phyloP scores from a whole-genome alignment of 2,113 vertebrate species.

The Chaenocephalus aceratus region DNA sequence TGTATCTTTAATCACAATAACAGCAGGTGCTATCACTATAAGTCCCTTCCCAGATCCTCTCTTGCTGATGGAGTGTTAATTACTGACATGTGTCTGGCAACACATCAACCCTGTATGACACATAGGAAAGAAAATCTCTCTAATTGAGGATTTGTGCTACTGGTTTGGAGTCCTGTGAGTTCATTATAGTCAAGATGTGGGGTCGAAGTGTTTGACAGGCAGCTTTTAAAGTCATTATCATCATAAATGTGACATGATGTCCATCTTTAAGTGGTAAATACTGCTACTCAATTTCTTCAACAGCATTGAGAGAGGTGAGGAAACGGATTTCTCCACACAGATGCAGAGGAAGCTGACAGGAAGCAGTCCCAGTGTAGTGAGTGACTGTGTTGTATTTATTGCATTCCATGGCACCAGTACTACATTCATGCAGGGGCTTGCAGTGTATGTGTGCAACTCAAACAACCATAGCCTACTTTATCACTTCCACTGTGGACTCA shows the following conservation, averaged over 20 bases:
- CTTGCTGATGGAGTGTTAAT: constrained; percentile 29
- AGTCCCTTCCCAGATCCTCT: constrained; percentile 22
- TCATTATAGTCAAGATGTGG: no score
- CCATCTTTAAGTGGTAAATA: background rate
- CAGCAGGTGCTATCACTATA: constrained; percentile 49
- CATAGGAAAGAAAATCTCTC: background rate
- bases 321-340: constrained; percentile 18
- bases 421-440: constrained; percentile 19
- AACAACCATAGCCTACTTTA: background rate
- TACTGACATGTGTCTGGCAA: constrained; percentile 28
- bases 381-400: background rate
- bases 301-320: constrained; percentile 6
- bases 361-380: background rate
- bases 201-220: background rate
- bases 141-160: background rate
- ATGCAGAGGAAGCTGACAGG: constrained; percentile 16
- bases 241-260: background rate
- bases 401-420: background rate
- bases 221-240: background rate
- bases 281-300: constrained; percentile 6
- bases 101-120: background rate
- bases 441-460: background rate
- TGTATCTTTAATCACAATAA: constrained; percentile 53
- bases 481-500: background rate
- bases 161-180: background rate